These are phyloP conservation scores for Arremon aurantiirostris DNA, from an alignment of 2,797 vertebrate species.

Conservation along the genomic window DNA sequence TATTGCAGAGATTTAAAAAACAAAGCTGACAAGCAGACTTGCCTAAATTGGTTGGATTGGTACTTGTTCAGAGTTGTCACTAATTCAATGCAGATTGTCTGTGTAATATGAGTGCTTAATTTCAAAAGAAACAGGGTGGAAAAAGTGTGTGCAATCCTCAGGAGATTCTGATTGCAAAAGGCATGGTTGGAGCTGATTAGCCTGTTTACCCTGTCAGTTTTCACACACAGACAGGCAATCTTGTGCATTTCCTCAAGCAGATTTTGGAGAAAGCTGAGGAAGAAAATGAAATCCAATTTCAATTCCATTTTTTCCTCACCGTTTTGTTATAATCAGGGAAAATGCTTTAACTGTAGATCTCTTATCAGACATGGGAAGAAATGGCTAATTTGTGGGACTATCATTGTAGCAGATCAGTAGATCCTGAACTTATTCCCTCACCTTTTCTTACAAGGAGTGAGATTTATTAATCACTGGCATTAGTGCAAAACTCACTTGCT, in stretches of 20 bases:
- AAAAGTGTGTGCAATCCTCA: constrained; percentile 2
- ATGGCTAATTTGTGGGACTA: not conserved
- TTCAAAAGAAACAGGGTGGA: constrained; percentile 29
- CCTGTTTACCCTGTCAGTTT: constrained; percentile 20
- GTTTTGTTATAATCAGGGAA: not conserved
- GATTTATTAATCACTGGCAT: not conserved
- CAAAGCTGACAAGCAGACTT: constrained; percentile 11
- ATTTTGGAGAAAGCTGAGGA: not conserved
- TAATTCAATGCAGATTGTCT: constrained; percentile 11
- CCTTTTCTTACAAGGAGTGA: not conserved
- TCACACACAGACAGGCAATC: not conserved
- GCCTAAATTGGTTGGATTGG: not conserved
- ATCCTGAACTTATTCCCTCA: not conserved
- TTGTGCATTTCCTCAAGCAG: not conserved
- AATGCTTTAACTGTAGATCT: not conserved
- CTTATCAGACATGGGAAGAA: not conserved
- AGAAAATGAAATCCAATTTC: not conserved
- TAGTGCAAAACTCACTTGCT: not conserved
- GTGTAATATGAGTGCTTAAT: constrained; percentile 5
- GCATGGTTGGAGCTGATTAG: constrained; percentile 31
- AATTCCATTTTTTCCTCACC: not conserved
- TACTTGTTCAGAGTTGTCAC: not conserved
- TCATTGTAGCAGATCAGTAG: not conserved
- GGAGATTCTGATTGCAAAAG: constrained; percentile 19
- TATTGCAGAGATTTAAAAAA: constrained; percentile 16